A percentile compares a stretch with the other conserved stretches of the same genome.
phyloP scores from a whole-genome alignment of 1,140 invertebrate species.

The Wasmannia auropunctata region DNA sequence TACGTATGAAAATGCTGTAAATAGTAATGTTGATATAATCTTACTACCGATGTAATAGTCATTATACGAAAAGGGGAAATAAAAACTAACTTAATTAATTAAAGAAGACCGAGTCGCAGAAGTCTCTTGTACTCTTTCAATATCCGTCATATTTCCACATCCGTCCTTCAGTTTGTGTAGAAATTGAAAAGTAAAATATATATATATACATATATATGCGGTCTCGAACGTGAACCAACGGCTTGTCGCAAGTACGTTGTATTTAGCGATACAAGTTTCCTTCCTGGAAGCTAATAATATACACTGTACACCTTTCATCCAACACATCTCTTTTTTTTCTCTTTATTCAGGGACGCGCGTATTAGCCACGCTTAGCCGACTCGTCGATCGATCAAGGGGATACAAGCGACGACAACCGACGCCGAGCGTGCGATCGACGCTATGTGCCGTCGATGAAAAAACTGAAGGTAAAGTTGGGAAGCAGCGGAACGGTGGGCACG shows the following conservation, averaged over 20 bases:
- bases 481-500: conserved; percentile 11
- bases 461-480: conserved; percentile 74
- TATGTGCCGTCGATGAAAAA: conserved; percentile 75
- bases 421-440: conserved; percentile 44
- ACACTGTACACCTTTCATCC: not conserved
- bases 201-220: not conserved
- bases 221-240: not conserved
- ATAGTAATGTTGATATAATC: conserved; percentile 84
- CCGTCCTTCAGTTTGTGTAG: not conserved
- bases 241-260: not conserved
- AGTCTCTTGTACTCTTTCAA: conserved; percentile 57
- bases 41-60: conserved; percentile 82
- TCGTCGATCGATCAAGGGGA: not conserved
- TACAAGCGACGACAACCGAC: not conserved
- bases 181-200: not conserved
- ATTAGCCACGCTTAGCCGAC: not conserved
- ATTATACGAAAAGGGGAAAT: conserved; percentile 80
- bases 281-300: not conserved
- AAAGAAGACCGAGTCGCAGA: conserved; percentile 62
- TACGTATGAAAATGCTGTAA: conserved; percentile 80
- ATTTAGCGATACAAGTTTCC: not conserved
- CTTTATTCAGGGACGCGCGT: conserved; percentile 11
- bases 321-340: conserved; percentile 1
- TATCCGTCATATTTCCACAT: not conserved
- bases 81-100: conserved; percentile 81